Percentiles rank a stretch among this genome's conserved stretches.
These are phyloP conservation scores for Euura saliciscinereae DNA, from an alignment of 1,140 invertebrate species.

Conservation along the genomic window DNA sequence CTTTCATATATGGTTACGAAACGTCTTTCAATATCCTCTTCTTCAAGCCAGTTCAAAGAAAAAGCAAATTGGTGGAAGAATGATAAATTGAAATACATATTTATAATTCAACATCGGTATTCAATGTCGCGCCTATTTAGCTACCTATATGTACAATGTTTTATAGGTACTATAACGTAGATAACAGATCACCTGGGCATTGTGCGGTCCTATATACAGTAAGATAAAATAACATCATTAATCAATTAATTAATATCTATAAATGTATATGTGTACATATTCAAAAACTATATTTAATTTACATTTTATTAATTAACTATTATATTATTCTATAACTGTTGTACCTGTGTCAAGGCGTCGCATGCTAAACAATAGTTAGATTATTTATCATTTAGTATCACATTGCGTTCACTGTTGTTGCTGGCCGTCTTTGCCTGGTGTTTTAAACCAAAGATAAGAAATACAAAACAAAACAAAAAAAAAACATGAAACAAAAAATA, in stretches of 20 bases:
- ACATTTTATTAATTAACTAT: slow-evolving; percentile 33
- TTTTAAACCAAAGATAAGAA: slow-evolving; percentile 12
- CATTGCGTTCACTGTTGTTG: slow-evolving; percentile 59
- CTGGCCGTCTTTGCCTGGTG: slow-evolving; percentile 54
- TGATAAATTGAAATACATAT: too few relatives aligned
- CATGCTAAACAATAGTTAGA: slow-evolving; percentile 56
- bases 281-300: slow-evolving; percentile 28
- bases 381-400: slow-evolving; percentile 62
- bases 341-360: slow-evolving; percentile 34
- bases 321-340: slow-evolving; percentile 24
- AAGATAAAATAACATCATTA: neutral
- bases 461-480: too few relatives aligned
- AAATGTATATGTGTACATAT: slow-evolving; percentile 26
- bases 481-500: too few relatives aligned
- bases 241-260: neutral
- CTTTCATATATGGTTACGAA: too few relatives aligned
- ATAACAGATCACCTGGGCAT: slow-evolving; percentile 21
- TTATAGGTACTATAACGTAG: too few relatives aligned
- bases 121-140: too few relatives aligned
- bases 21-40: too few relatives aligned
- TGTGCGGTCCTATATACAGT: slow-evolving; percentile 27
- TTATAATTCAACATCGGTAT: too few relatives aligned
- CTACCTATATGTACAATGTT: too few relatives aligned
- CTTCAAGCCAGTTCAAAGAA: too few relatives aligned
- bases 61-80: too few relatives aligned